Percentiles rank a stretch among this genome's conserved stretches.
Conservation (phyloP, 2,888 invertebrate genomes). For the Polia nebulosa region DNA sequence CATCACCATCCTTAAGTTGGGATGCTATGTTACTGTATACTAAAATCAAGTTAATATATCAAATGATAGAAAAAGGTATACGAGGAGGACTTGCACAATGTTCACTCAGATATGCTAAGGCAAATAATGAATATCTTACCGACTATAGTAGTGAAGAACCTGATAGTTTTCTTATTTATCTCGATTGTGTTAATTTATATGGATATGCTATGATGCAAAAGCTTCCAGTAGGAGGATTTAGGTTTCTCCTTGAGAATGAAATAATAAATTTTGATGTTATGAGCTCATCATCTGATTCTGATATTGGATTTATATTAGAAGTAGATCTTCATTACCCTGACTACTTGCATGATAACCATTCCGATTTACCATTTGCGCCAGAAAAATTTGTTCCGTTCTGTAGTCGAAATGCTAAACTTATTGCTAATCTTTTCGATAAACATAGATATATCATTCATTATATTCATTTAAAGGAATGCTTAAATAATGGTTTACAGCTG, state of each 20-base stretch:
- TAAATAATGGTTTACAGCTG: not conserved
- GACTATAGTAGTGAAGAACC: constrained; percentile 4
- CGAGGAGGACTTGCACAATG: not conserved
- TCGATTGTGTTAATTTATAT: constrained; percentile 7
- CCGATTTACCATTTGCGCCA: not conserved
- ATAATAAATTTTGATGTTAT: not conserved
- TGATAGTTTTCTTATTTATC: constrained; percentile 5
- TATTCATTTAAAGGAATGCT: not conserved
- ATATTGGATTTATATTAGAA: too few species aligned
- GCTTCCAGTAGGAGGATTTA: too few species aligned
- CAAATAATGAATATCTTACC: not conserved
- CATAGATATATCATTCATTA: not conserved
- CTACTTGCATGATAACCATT: not conserved
- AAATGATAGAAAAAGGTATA: constrained; percentile 2
- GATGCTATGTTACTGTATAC: not conserved
- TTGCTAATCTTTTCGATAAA: not conserved
- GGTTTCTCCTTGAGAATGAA: not conserved
- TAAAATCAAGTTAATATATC: not conserved
- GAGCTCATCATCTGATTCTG: too few species aligned
- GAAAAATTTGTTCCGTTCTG: not conserved
- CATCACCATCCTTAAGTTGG: constrained; percentile 1
- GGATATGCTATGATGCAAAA: constrained; percentile 2
- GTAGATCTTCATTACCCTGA: not conserved
- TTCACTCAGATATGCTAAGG: not conserved
- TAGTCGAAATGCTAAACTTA: not conserved